Percentiles rank a stretch among this genome's conserved stretches.
Evolutionary conservation across 2,797 vertebrate genomes (phyloP).

Genomic region (Malacoraja senta): DNA sequence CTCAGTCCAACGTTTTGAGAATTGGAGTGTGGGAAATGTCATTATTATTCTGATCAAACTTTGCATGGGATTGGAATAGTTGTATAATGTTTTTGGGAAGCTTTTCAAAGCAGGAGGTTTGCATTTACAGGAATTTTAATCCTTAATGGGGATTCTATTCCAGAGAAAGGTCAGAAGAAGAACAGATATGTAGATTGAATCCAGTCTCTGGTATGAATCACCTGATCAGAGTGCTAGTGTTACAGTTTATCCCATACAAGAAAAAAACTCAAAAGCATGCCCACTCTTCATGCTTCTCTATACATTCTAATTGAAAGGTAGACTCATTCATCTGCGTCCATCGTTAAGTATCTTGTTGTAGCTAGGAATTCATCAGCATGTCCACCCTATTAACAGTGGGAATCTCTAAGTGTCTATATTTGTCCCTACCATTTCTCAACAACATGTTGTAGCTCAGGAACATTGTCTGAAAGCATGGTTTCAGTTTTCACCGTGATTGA

Average conservation of each 20-base stretch:
- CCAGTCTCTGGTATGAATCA: neutral
- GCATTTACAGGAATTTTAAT: neutral
- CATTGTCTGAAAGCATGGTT: too few relatives aligned
- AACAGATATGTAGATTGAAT: neutral
- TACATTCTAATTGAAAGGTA: neutral
- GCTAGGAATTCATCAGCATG: too few relatives aligned
- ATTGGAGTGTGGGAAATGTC: slow-evolving; percentile 19
- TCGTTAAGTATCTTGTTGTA: too few relatives aligned
- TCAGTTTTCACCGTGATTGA: neutral
- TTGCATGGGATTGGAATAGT: neutral
- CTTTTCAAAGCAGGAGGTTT: neutral
- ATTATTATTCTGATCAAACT: slow-evolving; percentile 21
- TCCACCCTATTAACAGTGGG: too few relatives aligned
- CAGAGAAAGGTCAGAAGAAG: neutral
- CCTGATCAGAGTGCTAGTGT: neutral
- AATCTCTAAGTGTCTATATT: too few relatives aligned
- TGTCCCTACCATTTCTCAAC: too few relatives aligned
- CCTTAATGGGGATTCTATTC: neutral
- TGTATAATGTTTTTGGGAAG: neutral
- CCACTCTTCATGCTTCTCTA: too few relatives aligned
- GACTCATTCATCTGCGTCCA: too few relatives aligned
- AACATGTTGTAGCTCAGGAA: too few relatives aligned
- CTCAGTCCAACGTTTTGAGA: slow-evolving; percentile 14
- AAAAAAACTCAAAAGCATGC: neutral
- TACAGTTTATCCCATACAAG: neutral